Evolutionary conservation across 1,140 invertebrate species (phyloP).

Genomic region (Agrilus planipennis): DNA sequence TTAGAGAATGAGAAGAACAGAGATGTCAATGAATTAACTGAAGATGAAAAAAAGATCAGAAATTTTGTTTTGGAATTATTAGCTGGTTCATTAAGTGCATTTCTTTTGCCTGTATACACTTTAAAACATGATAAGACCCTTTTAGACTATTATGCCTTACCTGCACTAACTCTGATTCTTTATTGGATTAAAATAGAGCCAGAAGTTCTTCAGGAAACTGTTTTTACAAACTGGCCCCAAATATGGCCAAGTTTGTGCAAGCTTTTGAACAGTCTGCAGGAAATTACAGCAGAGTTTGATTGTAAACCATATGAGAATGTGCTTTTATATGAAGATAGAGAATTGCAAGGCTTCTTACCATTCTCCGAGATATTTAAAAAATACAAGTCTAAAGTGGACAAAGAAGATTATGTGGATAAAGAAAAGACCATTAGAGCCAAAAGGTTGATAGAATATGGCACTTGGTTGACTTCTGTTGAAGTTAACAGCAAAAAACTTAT

Average conservation of each 20-base stretch:
- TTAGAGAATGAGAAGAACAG: conserved; percentile 28
- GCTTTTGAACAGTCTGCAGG: conserved; percentile 54
- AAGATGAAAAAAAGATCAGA: conserved; percentile 42
- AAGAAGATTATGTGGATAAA: conserved; percentile 16
- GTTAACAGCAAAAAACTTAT: conserved; percentile 35
- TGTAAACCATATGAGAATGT: conserved; percentile 41
- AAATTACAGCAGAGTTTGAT: conserved; percentile 36
- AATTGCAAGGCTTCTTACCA: conserved; percentile 67
- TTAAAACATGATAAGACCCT: conserved; percentile 44
- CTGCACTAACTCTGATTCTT: conserved; percentile 62
- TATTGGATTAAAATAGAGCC: conserved; percentile 56
- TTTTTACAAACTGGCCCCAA: conserved; percentile 54
- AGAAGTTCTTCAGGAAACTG: conserved; percentile 40
- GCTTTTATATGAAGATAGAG: conserved; percentile 66
- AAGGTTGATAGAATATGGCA: conserved; percentile 39
- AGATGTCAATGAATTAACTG: conserved; percentile 41
- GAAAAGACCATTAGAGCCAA: conserved; percentile 30
- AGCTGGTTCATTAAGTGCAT: conserved; percentile 53
- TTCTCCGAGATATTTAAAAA: conserved; percentile 48
- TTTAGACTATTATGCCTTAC: conserved; percentile 56
- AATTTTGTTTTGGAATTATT: conserved; percentile 51
- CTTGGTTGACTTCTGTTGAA: conserved; percentile 35
- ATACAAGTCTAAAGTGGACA: conserved; percentile 35
- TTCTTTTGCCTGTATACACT: conserved; percentile 59
- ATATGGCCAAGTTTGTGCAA: conserved; percentile 71